Conservation (phyloP, 1,140 invertebrate species). For the Zaprionus kolodkinae region DNA sequence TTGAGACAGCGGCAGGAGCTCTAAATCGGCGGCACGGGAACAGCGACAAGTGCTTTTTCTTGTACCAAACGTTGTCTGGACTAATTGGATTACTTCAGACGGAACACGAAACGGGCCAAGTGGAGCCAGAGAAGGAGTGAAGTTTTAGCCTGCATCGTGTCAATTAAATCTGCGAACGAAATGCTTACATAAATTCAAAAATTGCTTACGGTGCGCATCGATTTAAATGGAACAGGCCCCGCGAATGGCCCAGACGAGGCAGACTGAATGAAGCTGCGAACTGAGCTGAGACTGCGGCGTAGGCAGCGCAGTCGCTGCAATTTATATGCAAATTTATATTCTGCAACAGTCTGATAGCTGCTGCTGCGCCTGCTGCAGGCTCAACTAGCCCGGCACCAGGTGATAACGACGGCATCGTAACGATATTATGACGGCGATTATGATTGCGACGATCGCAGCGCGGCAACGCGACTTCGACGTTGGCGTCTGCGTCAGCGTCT, state of each 20-base stretch:
- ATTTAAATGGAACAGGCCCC: conserved; percentile 70
- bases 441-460: conserved; percentile 71
- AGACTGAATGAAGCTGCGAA: too few species aligned
- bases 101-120: neutral
- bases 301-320: conserved; percentile 50
- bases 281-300: conserved; percentile 25
- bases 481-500: conserved; percentile 4
- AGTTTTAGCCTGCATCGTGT: conserved; percentile 58
- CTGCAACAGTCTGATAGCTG: conserved; percentile 40
- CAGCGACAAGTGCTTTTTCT: conserved; percentile 78
- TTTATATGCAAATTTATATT: conserved; percentile 80
- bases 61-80: conserved; percentile 76
- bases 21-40: neutral
- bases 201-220: conserved; percentile 81
- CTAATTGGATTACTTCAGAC: conserved; percentile 72
- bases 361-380: conserved; percentile 8
- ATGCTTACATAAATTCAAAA: conserved; percentile 81
- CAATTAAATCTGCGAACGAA: conserved; percentile 80
- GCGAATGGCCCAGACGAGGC: conserved; percentile 11
- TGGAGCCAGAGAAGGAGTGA: neutral
- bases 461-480: conserved; percentile 12
- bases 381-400: conserved; percentile 45
- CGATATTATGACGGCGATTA: conserved; percentile 79
- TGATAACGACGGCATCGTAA: conserved; percentile 71
- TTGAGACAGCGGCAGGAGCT: conserved; percentile 2